A percentile compares a stretch with the other conserved stretches of the same genome.
Evolutionary conservation across 2,113 vertebrate species (phyloP).

Genomic region (Callospermophilus lateralis): DNA sequence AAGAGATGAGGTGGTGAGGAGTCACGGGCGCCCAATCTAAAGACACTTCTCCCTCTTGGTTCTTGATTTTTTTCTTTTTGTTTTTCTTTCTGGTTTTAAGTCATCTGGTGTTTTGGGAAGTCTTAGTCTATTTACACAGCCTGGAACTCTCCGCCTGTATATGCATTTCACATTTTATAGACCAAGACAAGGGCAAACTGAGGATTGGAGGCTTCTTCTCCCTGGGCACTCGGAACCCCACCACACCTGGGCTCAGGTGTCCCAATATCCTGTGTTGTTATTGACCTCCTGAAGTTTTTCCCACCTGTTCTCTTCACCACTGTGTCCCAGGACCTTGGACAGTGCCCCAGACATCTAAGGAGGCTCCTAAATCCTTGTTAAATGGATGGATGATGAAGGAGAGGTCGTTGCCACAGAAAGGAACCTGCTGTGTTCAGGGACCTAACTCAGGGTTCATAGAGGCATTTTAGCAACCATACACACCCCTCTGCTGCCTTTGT

Average conservation of each 20-base stretch:
- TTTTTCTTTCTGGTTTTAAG: background rate
- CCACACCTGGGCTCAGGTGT: no score
- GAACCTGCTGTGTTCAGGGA: background rate
- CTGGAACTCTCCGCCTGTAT: background rate
- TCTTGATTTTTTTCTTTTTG: no score
- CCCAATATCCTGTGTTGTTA: background rate
- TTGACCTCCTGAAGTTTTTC: background rate
- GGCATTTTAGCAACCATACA: background rate
- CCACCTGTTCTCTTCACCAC: background rate
- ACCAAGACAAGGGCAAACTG: background rate
- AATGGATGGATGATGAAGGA: background rate
- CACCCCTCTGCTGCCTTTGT: no score
- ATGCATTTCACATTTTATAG: background rate
- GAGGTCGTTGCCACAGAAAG: background rate
- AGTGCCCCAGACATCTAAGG: no score
- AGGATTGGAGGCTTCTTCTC: background rate
- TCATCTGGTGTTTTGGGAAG: background rate
- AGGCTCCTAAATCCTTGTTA: background rate
- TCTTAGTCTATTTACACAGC: background rate
- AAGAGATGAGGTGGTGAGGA: background rate
- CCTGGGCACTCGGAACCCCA: background rate
- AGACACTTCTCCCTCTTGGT: background rate
- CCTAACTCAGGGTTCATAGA: background rate
- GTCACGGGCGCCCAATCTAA: background rate
- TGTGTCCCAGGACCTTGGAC: background rate